A percentile compares a stretch with the other conserved stretches of the same genome.
Conservation (phyloP, 2,888 invertebrate genomes). For the Xylota segnis region DNA sequence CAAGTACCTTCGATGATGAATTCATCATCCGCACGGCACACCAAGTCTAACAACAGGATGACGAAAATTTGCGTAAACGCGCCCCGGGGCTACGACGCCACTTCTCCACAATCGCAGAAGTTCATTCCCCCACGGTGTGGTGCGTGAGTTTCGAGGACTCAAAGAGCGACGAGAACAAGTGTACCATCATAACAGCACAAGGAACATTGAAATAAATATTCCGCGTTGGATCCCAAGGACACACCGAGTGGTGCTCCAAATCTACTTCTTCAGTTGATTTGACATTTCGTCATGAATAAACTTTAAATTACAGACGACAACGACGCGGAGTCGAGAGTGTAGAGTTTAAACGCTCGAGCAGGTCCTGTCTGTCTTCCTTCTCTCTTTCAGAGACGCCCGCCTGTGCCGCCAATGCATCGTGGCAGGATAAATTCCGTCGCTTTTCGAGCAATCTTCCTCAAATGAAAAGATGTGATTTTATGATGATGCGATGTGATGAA, state of each 20-base stretch:
- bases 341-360: constrained; percentile 4
- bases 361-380: neutral
- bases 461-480: constrained; percentile 59
- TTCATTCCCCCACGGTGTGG: neutral
- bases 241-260: constrained; percentile 39
- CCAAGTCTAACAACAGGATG: neutral
- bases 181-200: constrained; percentile 1
- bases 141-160: neutral
- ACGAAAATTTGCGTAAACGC: constrained; percentile 33
- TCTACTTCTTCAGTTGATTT: constrained; percentile 46
- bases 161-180: neutral
- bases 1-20: constrained; percentile 3
- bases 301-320: constrained; percentile 50
- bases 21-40: neutral
- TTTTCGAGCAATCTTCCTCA: constrained; percentile 15
- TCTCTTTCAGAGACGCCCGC: neutral
- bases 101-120: constrained; percentile 15
- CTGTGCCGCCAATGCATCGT: constrained; percentile 32
- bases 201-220: constrained; percentile 22
- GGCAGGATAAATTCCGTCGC: constrained; percentile 23
- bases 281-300: constrained; percentile 68
- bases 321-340: constrained; percentile 1
- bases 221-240: constrained; percentile 44
- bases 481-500: constrained; percentile 38
- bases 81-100: constrained; percentile 23